A percentile compares a stretch with the other conserved stretches of the same genome.
Evolutionary conservation across 2,797 vertebrate genomes (phyloP).

Genomic region (Nasua narica): DNA sequence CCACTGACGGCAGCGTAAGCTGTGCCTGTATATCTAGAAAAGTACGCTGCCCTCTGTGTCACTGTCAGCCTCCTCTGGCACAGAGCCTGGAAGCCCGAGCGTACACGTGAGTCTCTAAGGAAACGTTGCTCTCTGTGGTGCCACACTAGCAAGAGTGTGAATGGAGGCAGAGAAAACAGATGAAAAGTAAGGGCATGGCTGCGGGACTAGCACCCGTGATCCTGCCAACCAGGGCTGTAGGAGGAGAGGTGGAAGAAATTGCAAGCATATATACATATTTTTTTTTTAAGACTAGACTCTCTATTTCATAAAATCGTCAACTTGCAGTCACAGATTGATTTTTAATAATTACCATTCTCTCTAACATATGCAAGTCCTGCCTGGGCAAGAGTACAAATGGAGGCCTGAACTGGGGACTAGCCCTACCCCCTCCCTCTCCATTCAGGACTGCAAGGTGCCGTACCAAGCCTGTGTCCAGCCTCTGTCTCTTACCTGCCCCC

Average conservation of each 20-base stretch:
- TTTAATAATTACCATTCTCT: conserved; percentile 5
- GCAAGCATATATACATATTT: not conserved
- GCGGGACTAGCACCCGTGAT: not conserved
- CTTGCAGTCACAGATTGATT: not conserved
- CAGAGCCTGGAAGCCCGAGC: conserved; percentile 27
- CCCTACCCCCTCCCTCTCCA: not conserved
- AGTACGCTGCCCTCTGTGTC: conserved; percentile 42
- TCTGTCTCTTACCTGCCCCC: not conserved
- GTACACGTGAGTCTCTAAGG: conserved; percentile 54
- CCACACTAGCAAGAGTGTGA: conserved; percentile 21
- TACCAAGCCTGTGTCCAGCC: not conserved
- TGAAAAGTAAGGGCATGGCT: conserved; percentile 31
- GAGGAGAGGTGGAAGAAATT: not conserved
- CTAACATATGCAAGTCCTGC: not conserved
- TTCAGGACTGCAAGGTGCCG: not conserved
- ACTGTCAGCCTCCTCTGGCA: conserved; percentile 41
- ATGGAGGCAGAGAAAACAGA: not conserved
- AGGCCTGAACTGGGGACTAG: not conserved
- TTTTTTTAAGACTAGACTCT: not conserved
- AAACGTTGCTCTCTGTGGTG: conserved; percentile 43
- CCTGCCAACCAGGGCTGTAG: not conserved
- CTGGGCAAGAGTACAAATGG: not conserved
- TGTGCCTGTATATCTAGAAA: not conserved
- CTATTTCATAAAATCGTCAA: not conserved
- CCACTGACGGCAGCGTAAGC: not conserved